These are phyloP conservation scores for Scelioninae gen. 1 DNA, from an alignment of 2,888 invertebrate species.

Conservation along the genomic window DNA sequence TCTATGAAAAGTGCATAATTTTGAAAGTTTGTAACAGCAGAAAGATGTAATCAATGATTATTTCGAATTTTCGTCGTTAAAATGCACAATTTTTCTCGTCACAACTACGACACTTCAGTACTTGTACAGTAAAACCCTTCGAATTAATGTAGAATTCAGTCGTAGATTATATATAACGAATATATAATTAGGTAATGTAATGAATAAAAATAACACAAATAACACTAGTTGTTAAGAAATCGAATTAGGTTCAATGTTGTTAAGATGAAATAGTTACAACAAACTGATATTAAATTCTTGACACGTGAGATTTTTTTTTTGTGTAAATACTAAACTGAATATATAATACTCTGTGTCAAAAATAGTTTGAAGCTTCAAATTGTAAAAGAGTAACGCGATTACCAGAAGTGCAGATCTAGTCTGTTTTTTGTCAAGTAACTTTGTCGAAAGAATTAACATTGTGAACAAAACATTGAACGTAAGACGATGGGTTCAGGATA, in stretches of 20 bases:
- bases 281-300: constrained; percentile 33
- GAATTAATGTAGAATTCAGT: constrained; percentile 31
- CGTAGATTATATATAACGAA: constrained; percentile 42
- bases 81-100: constrained; percentile 8
- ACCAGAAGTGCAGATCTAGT: constrained; percentile 44
- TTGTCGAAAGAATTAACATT: constrained; percentile 36
- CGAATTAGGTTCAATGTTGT: constrained; percentile 58
- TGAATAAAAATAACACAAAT: constrained; percentile 10
- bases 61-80: neutral
- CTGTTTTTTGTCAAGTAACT: constrained; percentile 19
- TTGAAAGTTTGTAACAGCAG: neutral
- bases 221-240: constrained; percentile 49
- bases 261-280: neutral
- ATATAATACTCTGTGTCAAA: constrained; percentile 51
- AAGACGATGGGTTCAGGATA: constrained; percentile 55
- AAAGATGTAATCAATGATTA: neutral
- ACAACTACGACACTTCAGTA: constrained; percentile 24
- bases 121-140: constrained; percentile 40
- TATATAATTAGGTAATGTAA: constrained; percentile 17
- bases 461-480: constrained; percentile 42
- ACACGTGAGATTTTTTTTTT: constrained; percentile 29
- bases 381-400: constrained; percentile 31
- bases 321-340: constrained; percentile 50
- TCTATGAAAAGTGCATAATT: neutral
- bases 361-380: constrained; percentile 30